These are phyloP conservation scores for Monopis laevigella DNA, from an alignment of 2,888 invertebrate species.

Conservation along the genomic window DNA sequence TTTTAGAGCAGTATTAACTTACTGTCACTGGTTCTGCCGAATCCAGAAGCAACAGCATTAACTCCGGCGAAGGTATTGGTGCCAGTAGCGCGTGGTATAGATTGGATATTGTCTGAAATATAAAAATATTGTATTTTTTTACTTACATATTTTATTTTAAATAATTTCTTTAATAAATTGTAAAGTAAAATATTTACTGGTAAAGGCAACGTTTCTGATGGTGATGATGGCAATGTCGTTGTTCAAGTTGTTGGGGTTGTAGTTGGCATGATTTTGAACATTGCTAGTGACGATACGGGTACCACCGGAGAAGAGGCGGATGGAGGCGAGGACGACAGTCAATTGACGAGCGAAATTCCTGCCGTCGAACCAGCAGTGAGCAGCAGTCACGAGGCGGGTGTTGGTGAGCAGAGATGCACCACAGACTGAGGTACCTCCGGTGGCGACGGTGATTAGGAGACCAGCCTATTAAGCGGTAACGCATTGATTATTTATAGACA, in stretches of 20 bases:
- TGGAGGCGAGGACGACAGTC: conserved; percentile 28
- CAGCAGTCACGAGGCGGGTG: conserved; percentile 16
- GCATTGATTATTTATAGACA: neutral
- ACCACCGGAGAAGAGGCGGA: conserved; percentile 14
- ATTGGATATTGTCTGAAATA: conserved; percentile 1
- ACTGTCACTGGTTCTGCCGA: conserved; percentile 30
- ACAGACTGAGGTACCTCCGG: conserved; percentile 26
- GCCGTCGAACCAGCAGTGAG: conserved; percentile 32
- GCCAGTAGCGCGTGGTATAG: neutral
- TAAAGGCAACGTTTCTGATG: neutral
- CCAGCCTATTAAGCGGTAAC: neutral
- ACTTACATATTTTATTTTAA: neutral
- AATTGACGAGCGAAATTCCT: conserved; percentile 28
- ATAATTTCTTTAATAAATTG: neutral
- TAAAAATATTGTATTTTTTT: too few relatives aligned
- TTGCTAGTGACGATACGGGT: conserved; percentile 8
- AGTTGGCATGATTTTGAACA: conserved; percentile 9
- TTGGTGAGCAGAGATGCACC: conserved; percentile 26
- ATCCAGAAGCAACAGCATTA: conserved; percentile 35
- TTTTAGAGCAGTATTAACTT: conserved; percentile 13
- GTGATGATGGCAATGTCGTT: conserved; percentile 9
- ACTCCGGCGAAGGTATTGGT: conserved; percentile 26
- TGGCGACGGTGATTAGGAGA: neutral
- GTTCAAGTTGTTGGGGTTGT: conserved; percentile 6
- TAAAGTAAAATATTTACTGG: conserved; percentile 1